These are phyloP conservation scores for Pardalotus punctatus DNA, from an alignment of 2,113 vertebrate genomes.

Conservation along the genomic window DNA sequence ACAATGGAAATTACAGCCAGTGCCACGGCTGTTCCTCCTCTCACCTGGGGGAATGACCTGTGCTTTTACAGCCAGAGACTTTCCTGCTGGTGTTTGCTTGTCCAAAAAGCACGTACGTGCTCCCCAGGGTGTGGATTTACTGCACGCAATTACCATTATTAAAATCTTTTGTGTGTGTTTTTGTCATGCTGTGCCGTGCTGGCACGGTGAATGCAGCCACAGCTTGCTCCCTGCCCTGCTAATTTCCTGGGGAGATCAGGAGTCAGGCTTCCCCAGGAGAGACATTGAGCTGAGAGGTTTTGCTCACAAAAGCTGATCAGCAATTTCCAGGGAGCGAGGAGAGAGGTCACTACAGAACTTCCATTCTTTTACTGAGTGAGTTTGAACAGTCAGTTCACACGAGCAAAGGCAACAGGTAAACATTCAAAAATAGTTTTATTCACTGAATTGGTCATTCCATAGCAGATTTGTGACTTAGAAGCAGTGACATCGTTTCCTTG, in stretches of 20 bases:
- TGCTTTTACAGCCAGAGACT: not conserved
- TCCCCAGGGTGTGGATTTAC: not conserved
- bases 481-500: not conserved
- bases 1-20: not conserved
- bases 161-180: not conserved
- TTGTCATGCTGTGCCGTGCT: accelerated
- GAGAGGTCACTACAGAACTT: not conserved
- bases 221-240: not conserved
- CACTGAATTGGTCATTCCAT: not conserved
- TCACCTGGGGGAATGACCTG: not conserved
- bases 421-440: not conserved
- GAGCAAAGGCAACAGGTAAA: not conserved
- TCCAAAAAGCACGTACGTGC: not conserved
- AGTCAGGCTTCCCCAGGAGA: not conserved
- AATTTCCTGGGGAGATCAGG: not conserved
- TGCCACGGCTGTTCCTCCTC: not conserved
- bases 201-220: not conserved
- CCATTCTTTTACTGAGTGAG: accelerated
- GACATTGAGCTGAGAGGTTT: not conserved
- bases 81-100: not conserved
- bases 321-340: not conserved
- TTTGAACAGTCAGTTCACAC: not conserved
- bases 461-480: not conserved
- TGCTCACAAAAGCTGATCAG: not conserved
- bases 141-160: not conserved